These are phyloP conservation scores for Fistularia commersonii DNA, from an alignment of 2,797 vertebrate genomes.

Conservation along the genomic window DNA sequence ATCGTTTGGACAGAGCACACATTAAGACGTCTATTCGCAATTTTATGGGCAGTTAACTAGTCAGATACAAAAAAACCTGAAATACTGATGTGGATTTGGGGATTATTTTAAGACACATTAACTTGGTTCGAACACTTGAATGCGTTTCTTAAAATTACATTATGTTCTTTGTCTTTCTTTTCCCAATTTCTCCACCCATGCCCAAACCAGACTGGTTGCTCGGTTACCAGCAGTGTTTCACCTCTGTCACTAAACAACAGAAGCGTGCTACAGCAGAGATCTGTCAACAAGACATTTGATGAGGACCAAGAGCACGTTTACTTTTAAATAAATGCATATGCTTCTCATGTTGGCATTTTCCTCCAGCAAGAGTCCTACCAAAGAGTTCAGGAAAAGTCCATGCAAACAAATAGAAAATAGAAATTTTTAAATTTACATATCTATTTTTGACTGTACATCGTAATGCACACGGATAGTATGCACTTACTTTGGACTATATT, in stretches of 20 bases:
- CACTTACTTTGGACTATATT: no score
- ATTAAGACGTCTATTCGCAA: conserved; percentile 20
- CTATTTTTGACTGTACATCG: no score
- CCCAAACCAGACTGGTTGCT: conserved; percentile 12
- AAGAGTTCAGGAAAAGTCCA: no score
- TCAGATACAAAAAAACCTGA: no score
- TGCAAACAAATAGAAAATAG: not conserved
- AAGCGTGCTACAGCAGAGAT: not conserved
- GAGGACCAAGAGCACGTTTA: conserved; percentile 9
- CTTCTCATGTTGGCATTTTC: not conserved
- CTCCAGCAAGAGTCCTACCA: not conserved
- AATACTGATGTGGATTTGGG: no score
- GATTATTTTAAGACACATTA: no score
- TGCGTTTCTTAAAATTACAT: no score
- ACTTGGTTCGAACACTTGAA: no score
- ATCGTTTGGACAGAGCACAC: conserved; percentile 10
- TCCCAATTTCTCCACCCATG: not conserved
- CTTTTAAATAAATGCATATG: not conserved
- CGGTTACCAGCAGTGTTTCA: not conserved
- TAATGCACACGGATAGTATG: no score
- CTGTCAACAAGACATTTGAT: conserved; percentile 9
- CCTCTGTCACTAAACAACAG: conserved; percentile 1
- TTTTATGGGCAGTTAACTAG: not conserved
- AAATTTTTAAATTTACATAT: no score
- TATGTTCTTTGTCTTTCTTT: no score